phyloP scores from a whole-genome alignment of 64 coral and sea anemone genomes.

The Anthopleura sola region DNA sequence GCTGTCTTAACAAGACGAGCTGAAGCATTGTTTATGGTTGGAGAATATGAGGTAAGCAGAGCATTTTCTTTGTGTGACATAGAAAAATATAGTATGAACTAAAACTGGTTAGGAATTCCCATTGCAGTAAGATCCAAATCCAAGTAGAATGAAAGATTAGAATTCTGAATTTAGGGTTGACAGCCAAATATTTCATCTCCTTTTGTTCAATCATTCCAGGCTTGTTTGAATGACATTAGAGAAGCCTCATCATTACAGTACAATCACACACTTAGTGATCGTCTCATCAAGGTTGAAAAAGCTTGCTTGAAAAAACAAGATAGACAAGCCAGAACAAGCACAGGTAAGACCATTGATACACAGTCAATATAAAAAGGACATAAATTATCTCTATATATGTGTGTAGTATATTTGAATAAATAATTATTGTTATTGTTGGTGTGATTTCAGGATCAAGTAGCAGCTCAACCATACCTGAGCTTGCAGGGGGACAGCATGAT shows the following conservation, averaged over 20 bases:
- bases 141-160: too few species aligned
- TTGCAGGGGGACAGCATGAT: constrained; percentile 53
- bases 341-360: background rate
- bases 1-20: constrained; percentile 39
- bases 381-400: background rate
- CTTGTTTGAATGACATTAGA: constrained; percentile 57
- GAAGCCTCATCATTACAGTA: constrained; percentile 48
- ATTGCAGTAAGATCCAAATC: too few species aligned
- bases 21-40: constrained; percentile 44
- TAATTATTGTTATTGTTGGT: background rate
- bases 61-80: background rate
- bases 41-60: constrained; percentile 54
- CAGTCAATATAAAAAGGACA: background rate
- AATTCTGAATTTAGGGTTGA: too few species aligned
- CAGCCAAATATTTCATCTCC: background rate
- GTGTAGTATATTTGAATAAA: background rate
- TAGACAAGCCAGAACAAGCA: constrained; percentile 22
- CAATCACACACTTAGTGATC: constrained; percentile 21
- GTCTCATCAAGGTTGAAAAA: constrained; percentile 41
- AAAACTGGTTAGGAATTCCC: too few species aligned
- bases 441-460: constrained; percentile 26
- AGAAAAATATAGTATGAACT: background rate
- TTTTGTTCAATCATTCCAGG: constrained; percentile 11
- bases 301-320: constrained; percentile 42
- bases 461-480: constrained; percentile 19